Evolutionary conservation across 2,797 vertebrate genomes (phyloP).

Genomic region (Salarias fasciatus): DNA sequence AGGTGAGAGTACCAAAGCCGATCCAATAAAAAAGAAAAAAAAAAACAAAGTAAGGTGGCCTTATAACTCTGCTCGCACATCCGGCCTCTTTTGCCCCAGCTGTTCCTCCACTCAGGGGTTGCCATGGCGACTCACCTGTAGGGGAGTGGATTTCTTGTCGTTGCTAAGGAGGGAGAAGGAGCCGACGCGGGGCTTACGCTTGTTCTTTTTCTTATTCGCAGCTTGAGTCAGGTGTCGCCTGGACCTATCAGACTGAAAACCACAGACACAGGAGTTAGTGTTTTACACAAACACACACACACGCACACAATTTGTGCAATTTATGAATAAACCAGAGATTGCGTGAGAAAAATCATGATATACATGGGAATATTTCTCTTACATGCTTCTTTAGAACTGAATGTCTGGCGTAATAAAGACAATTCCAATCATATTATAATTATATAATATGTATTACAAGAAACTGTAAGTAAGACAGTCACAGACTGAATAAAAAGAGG

Average conservation of each 20-base stretch:
- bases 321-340: too few relatives aligned
- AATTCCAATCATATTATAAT: too few relatives aligned
- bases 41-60: slow-evolving; percentile 36
- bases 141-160: slow-evolving; percentile 60
- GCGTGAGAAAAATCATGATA: too few relatives aligned
- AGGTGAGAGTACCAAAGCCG: slow-evolving; percentile 1
- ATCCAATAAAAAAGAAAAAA: slow-evolving; percentile 36
- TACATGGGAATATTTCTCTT: too few relatives aligned
- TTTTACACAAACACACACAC: slow-evolving; percentile 1
- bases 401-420: too few relatives aligned
- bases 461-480: too few relatives aligned
- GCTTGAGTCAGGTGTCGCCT: slow-evolving; percentile 70
- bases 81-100: slow-evolving; percentile 43
- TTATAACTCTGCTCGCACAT: slow-evolving; percentile 47
- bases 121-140: slow-evolving; percentile 78
- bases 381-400: too few relatives aligned
- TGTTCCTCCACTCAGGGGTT: slow-evolving; percentile 54
- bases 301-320: too few relatives aligned
- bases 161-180: slow-evolving; percentile 75
- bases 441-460: too few relatives aligned
- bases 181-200: slow-evolving; percentile 70
- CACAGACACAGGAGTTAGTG: slow-evolving; percentile 26
- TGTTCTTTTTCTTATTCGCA: slow-evolving; percentile 68
- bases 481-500: too few relatives aligned
- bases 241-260: slow-evolving; percentile 71